A percentile compares a stretch with the other conserved stretches of the same genome.
These are phyloP conservation scores for Canis aureus DNA, from an alignment of 2,113 vertebrate genomes.

Conservation along the genomic window DNA sequence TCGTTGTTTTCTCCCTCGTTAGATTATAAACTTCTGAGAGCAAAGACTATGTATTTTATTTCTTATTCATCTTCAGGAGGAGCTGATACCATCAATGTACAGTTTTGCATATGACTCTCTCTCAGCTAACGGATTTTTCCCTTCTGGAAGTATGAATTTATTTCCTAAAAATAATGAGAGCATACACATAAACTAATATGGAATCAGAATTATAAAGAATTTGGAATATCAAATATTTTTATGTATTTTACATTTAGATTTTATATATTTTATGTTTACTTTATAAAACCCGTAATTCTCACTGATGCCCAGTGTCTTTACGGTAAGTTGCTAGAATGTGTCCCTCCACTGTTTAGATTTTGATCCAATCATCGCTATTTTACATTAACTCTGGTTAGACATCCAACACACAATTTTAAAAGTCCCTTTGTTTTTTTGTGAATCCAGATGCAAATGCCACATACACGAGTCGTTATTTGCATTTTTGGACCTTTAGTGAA, in stretches of 20 bases:
- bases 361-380: neutral
- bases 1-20: neutral
- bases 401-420: neutral
- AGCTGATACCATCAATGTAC: neutral
- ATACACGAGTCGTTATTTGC: neutral
- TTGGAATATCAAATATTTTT: slow-evolving; percentile 7
- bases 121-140: neutral
- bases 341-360: neutral
- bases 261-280: slow-evolving; percentile 27
- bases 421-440: neutral
- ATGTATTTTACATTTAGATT: slow-evolving; percentile 6
- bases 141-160: neutral
- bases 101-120: neutral
- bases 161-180: neutral
- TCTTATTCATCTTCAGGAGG: neutral
- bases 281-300: neutral
- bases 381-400: neutral
- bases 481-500: neutral
- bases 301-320: neutral
- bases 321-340: neutral
- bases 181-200: neutral
- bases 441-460: neutral
- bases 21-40: neutral
- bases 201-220: neutral
- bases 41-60: neutral